Base-by-base conservation (phyloP, 1,140 invertebrate genomes). In the Cepaea nemoralis region DNA sequence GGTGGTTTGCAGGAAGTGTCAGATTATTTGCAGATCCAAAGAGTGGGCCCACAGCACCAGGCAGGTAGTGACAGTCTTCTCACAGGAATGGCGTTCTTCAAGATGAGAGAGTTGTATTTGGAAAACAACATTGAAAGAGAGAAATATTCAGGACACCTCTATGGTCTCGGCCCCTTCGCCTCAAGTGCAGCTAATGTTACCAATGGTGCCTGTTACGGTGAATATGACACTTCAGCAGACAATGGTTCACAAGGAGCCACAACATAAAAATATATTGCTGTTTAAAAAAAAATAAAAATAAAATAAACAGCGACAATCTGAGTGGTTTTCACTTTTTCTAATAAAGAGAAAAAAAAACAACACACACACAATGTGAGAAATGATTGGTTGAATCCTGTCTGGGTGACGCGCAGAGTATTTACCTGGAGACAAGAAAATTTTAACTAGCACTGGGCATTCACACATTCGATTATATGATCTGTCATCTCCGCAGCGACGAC, bases 71-170 rank as follows among this genome's bases (percentile, higher is more conserved):
- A 99, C 94, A 98, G 97, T 55, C 93, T 99, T 50, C 93, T 99
- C 27, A 99, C 98, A 14, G 98, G 98, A 89, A 96, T 97, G 94
- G 97, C 97, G 0, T 99, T 99, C 93, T 99, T 99, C 91, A 99
- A 98, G 94, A 98, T 99, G 94, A 95, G 97, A 93, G 97, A 99
- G 96, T 97, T 98, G 95, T 99, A 98, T 92, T 99, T 99, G 91
- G 97, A 99, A 92, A 97, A 98, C 91, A 98, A 98, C 90, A 98
- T 99, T 85, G 97, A 99, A 91, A 97, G 98, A 93, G 95, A 95
- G 8, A 98, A 97, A 91, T 97, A 97, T 90, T 96, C 96, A 89
- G 97, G 97, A 37, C 97, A 98, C 93, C 92, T 99, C 50, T 98
- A 98, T 91, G 97, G 97, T 45, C 93, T 98, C 83, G 97, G 96